phyloP scores from a whole-genome alignment of 2,888 invertebrate species.

The Euplagia quadripunctaria region DNA sequence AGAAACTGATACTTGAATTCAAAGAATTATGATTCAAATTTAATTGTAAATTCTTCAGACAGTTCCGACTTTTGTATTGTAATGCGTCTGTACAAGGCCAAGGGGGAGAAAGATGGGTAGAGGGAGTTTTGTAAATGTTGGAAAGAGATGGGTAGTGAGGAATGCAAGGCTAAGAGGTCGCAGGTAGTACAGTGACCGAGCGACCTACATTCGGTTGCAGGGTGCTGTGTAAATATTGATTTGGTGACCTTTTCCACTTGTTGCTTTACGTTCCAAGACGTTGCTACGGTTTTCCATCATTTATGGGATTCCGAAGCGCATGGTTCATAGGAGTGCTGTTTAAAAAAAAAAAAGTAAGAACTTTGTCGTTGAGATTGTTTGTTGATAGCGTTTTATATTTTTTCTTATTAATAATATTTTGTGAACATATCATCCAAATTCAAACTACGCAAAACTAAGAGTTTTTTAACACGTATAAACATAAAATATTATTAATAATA shows the following conservation, averaged over 20 bases:
- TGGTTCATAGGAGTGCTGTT: no score
- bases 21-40: constrained; percentile 67
- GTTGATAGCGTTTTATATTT: neutral
- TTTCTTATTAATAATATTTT: no score
- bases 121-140: constrained; percentile 47
- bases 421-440: no score
- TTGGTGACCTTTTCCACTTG: constrained; percentile 79
- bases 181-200: constrained; percentile 82
- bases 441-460: no score
- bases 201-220: constrained; percentile 82
- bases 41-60: constrained; percentile 66
- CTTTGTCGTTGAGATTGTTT: neutral
- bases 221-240: constrained; percentile 83
- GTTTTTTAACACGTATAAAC: no score
- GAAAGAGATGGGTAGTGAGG: constrained; percentile 63
- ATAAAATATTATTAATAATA: no score
- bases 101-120: constrained; percentile 61
- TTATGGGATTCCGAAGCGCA: constrained; percentile 27
- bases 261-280: constrained; percentile 67
- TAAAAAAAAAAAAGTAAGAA: neutral
- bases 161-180: constrained; percentile 83
- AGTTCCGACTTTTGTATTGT: constrained; percentile 82
- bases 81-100: constrained; percentile 79
- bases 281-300: constrained; percentile 49
- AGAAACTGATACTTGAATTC: constrained; percentile 55